phyloP scores from a whole-genome alignment of 2,888 invertebrate species.

The Emmelina monodactyla region DNA sequence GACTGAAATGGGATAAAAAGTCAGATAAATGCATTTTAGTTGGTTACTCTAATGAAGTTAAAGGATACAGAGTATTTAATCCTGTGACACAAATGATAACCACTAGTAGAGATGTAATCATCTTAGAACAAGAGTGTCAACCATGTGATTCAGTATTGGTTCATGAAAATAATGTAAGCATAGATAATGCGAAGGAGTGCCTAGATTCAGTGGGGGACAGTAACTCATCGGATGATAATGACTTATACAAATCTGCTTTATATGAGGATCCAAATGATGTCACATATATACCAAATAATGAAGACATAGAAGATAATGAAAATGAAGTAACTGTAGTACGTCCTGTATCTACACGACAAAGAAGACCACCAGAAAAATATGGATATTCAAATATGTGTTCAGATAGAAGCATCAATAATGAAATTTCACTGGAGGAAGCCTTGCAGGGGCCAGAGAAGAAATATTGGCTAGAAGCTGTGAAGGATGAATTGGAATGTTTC shows the following conservation, averaged over 20 bases:
- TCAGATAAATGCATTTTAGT: no score
- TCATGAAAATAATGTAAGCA: background rate
- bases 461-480: slow-evolving; percentile 12
- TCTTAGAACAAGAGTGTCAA: slow-evolving; percentile 9
- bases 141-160: no score
- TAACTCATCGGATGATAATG: background rate
- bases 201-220: background rate
- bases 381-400: slow-evolving; percentile 9
- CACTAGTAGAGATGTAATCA: slow-evolving; percentile 15
- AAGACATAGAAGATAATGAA: background rate
- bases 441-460: no score
- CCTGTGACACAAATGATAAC: slow-evolving; percentile 10
- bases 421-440: slow-evolving; percentile 10
- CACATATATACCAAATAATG: no score
- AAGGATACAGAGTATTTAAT: slow-evolving; percentile 15
- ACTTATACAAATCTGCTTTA: no score
- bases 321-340: background rate
- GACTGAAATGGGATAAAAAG: no score
- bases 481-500: slow-evolving; percentile 13
- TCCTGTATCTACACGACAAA: background rate
- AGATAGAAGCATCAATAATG: background rate
- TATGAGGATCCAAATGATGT: no score
- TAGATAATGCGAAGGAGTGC: no score
- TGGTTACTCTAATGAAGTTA: slow-evolving; percentile 8
- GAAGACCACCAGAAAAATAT: slow-evolving; percentile 9